Conservation (phyloP, 2,888 invertebrate species). For the Callinectes sapidus region DNA sequence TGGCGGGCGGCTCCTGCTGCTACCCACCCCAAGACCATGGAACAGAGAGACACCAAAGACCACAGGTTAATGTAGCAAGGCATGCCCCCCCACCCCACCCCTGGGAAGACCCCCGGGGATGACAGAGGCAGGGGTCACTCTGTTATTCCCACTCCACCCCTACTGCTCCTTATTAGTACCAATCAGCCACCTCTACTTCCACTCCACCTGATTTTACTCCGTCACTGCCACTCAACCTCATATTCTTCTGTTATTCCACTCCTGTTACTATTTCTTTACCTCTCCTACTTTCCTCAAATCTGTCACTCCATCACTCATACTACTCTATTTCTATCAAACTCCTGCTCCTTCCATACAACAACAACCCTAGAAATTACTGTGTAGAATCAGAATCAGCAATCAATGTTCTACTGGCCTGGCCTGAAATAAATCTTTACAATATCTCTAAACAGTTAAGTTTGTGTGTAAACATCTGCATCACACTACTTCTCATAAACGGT, state of each 20-base stretch:
- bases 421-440: neutral
- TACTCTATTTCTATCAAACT: neutral
- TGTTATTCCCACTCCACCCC: constrained; percentile 3
- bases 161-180: neutral
- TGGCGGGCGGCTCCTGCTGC: constrained; percentile 68
- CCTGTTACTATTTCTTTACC: neutral
- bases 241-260: neutral
- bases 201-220: neutral
- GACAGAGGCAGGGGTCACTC: constrained; percentile 18
- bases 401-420: neutral
- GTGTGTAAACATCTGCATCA: neutral
- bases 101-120: constrained; percentile 22
- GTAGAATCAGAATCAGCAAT: too few species aligned
- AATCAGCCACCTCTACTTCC: neutral
- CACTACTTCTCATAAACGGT: neutral
- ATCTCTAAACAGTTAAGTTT: neutral
- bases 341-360: neutral
- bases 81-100: constrained; percentile 54
- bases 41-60: constrained; percentile 60
- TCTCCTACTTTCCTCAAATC: neutral
- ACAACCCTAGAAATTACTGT: neutral
- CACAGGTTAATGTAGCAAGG: constrained; percentile 62
- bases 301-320: neutral
- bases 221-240: neutral
- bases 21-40: constrained; percentile 54